Percentiles rank a stretch among this genome's conserved stretches.
These are phyloP conservation scores for Brachyhypopomus occidentalis DNA, from an alignment of 2,113 vertebrate species.

Conservation along the genomic window DNA sequence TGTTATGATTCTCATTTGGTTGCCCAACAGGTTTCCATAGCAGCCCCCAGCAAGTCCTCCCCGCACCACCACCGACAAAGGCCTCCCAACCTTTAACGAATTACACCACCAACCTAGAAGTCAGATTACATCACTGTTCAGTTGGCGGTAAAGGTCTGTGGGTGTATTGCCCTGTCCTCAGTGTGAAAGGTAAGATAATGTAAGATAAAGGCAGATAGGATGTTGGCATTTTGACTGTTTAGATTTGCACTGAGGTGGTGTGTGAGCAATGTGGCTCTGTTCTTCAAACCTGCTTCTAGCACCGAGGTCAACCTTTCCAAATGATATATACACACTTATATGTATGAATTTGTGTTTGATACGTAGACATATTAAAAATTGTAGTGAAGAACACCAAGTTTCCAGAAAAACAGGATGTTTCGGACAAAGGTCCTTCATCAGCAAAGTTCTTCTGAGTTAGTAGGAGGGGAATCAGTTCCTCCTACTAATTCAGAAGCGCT, in stretches of 20 bases:
- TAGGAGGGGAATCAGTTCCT: too few relatives aligned
- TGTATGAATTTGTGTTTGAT: too few relatives aligned
- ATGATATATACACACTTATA: conserved; percentile 26
- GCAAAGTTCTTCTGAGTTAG: too few relatives aligned
- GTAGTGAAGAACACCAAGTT: too few relatives aligned
- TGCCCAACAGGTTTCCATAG: not conserved
- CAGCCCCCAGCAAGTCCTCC: not conserved
- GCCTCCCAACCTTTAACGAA: too few relatives aligned
- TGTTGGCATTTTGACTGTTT: not conserved
- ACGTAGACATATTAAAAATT: too few relatives aligned
- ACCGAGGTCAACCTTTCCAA: conserved; percentile 40
- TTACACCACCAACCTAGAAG: not conserved
- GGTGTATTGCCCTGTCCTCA: not conserved
- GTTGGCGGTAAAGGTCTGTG: not conserved
- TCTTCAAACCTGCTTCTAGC: not conserved
- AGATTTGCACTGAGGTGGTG: too few relatives aligned
- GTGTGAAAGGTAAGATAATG: not conserved
- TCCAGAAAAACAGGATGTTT: too few relatives aligned
- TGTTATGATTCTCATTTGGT: not conserved
- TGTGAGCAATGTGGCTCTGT: not conserved
- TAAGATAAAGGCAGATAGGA: not conserved
- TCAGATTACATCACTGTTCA: not conserved
- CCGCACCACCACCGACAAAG: not conserved
- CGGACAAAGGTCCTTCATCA: too few relatives aligned
- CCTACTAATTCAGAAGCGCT: too few relatives aligned